Conservation (phyloP, 2,797 vertebrate species). For the Intellagama lesueurii region DNA sequence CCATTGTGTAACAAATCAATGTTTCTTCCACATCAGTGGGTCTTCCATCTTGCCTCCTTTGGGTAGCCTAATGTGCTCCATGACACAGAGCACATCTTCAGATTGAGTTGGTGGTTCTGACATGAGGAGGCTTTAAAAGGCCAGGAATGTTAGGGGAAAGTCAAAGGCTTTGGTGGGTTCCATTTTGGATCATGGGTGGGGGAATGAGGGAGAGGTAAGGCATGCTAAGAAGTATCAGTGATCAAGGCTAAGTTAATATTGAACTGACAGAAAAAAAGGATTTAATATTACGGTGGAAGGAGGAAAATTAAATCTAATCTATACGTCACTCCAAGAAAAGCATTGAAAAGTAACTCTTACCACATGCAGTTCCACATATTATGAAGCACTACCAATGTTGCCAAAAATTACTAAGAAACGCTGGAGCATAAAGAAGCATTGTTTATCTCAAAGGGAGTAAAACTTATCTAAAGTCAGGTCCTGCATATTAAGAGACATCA, state of each 20-base stretch:
- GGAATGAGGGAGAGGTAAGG: neutral
- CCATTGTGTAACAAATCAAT: constrained; percentile 9
- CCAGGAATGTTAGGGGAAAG: neutral
- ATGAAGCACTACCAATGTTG: neutral
- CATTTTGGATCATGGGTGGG: neutral
- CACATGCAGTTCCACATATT: neutral
- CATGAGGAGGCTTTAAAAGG: neutral
- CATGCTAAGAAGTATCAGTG: neutral
- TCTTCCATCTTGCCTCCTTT: neutral
- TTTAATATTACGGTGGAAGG: neutral
- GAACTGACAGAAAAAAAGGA: neutral
- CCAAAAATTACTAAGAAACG: neutral
- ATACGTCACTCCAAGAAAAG: neutral
- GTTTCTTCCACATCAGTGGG: neutral
- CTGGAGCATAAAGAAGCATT: neutral
- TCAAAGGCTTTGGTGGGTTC: neutral
- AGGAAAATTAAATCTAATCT: neutral
- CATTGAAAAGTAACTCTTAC: neutral
- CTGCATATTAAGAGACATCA: neutral
- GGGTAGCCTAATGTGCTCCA: neutral
- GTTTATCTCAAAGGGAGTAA: neutral
- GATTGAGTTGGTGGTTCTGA: neutral
- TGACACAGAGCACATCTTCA: neutral
- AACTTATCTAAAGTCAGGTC: neutral
- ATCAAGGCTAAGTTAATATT: neutral